Percentiles rank a stretch among this genome's conserved stretches.
Evolutionary conservation across 2,113 vertebrate species (phyloP).

Genomic region (Phocoena sinus): DNA sequence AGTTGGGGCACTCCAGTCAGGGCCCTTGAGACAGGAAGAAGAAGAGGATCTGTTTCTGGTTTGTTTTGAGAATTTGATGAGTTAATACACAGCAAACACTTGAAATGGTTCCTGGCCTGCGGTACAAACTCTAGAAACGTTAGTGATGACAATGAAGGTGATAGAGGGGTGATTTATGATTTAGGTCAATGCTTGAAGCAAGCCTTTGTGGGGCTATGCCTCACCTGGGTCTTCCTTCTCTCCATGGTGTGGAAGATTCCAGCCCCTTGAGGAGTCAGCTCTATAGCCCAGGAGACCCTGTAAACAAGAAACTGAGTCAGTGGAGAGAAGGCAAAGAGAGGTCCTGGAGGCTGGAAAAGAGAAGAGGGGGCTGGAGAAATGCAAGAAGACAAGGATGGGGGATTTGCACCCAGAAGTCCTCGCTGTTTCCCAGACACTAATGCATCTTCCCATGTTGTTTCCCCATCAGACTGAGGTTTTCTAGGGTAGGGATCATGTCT

Average conservation of each 20-base stretch:
- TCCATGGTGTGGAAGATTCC: neutral
- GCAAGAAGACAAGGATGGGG: neutral
- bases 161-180: neutral
- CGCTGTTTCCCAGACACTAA: rapidly evolving
- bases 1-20: neutral
- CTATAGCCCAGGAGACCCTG: neutral
- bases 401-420: neutral
- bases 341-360: neutral
- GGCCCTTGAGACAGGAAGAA: neutral
- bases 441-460: rapidly evolving
- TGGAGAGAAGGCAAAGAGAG: neutral
- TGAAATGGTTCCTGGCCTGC: neutral
- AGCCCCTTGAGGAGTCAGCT: neutral
- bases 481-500: neutral
- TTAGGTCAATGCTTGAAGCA: neutral
- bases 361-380: neutral
- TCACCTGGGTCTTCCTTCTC: slow-evolving; percentile 62
- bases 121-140: neutral
- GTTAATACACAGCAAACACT: neutral
- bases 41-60: neutral
- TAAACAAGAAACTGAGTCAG: neutral
- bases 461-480: too few relatives aligned
- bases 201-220: neutral
- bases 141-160: neutral
- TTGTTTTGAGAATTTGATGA: neutral